Evolutionary conservation across 2,113 vertebrate species (phyloP), one percentile per base, ranked within the genome.

Genomic region (Prunella fulvescens): DNA sequence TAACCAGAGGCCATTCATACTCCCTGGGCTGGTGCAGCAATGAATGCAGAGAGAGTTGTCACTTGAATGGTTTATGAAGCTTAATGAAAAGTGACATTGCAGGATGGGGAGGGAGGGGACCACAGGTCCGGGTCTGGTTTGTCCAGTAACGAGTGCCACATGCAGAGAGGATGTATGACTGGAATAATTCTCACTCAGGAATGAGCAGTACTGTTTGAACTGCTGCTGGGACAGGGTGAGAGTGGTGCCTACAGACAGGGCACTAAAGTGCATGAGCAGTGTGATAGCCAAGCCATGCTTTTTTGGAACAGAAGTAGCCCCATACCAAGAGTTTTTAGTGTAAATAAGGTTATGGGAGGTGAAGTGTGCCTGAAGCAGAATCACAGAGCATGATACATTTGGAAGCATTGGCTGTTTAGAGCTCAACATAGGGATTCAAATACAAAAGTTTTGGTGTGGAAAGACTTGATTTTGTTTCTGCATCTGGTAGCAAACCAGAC

Each of bases 51-150:
- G 93, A 81, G 45, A 90, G 92, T 90, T 91, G 92, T 95, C 77
- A 90, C 77, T 96, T 54, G 67, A 74, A 89, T 78, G 51, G 71
- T 69, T 94, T 96, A 81, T 69, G 96, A 81, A 93, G 65, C 70
- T 65, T 97, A 94, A 97, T 96, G 81, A 97, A 95, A 94, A 96
- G 83, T 96, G 95, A 88, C 80, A 89, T 82, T 88, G 51, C 65
- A 95, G 95, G 58, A 87, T 97, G 74, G 18, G 48, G 33, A 51
- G 39, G 87, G 84, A 74, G 39, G 69, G 53, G 45, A 91, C 92
- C 61, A 42, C 23, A 76, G 96, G 91, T 60, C 73, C 37, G 67
- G 86, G 81, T 90, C 92, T 96, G 35, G 61, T 95, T 88, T 96
- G 72, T 89, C 81, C 11, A 10, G 62, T 81, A 90, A 96, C 1